These are phyloP conservation scores for Trichogramma dendrolimi DNA, from an alignment of 2,888 invertebrate species.

Conservation along the genomic window DNA sequence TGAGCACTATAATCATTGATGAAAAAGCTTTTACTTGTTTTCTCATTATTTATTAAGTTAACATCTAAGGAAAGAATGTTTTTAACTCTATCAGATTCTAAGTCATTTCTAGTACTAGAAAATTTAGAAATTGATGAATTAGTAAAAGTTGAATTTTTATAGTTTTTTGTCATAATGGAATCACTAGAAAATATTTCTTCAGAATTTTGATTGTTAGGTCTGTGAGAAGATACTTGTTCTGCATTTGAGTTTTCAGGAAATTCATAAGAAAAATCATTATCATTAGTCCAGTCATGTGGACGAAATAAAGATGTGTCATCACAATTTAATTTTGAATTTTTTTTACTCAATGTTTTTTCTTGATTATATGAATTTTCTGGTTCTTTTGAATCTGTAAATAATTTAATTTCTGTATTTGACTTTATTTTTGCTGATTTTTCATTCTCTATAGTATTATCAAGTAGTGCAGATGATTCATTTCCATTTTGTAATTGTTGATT, in stretches of 20 bases:
- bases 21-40: constrained; percentile 1
- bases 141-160: too few species aligned
- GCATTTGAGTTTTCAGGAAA: constrained; percentile 1
- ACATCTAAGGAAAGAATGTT: too few species aligned
- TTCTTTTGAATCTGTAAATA: neutral
- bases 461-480: constrained; percentile 19
- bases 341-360: constrained; percentile 3
- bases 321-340: constrained; percentile 1
- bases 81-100: too few species aligned
- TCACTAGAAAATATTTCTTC: too few species aligned
- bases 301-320: constrained; percentile 17
- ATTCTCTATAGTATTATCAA: constrained; percentile 14
- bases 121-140: too few species aligned
- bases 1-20: neutral
- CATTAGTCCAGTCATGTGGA: constrained; percentile 25
- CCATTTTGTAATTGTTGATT: neutral
- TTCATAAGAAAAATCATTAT: constrained; percentile 23
- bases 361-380: neutral
- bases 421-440: neutral
- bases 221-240: neutral
- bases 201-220: neutral
- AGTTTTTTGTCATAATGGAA: too few species aligned
- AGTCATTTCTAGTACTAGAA: too few species aligned
- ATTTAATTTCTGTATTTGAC: too few species aligned
- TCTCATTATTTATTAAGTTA: neutral